Percentiles rank a stretch among this genome's conserved stretches.
Conservation (phyloP, 2,113 vertebrate species). For the Cyanistes caeruleus region DNA sequence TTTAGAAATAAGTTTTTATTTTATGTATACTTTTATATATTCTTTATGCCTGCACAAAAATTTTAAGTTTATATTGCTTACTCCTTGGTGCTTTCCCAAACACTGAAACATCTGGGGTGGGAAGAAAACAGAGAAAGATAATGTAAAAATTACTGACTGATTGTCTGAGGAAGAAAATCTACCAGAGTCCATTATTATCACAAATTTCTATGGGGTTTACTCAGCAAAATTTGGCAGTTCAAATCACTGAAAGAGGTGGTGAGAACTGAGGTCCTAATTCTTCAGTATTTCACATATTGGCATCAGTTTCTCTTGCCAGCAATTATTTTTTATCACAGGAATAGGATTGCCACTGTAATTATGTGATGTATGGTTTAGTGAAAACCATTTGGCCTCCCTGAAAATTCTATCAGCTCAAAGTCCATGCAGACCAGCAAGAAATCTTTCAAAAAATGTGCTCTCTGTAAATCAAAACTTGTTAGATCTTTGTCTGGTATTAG, state of each 20-base stretch:
- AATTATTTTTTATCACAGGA: constrained; percentile 23
- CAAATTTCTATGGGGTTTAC: constrained; percentile 7
- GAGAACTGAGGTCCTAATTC: constrained; percentile 32
- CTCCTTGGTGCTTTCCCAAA: background rate
- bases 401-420: constrained; percentile 39
- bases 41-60: background rate
- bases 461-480: constrained; percentile 39
- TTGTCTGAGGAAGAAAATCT: constrained; percentile 29
- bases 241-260: background rate
- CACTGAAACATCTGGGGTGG: background rate
- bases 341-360: constrained; percentile 12
- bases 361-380: constrained; percentile 30
- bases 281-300: background rate
- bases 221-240: constrained; percentile 28
- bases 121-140: background rate
- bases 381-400: constrained; percentile 48
- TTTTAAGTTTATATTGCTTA: background rate
- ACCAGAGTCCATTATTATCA: background rate
- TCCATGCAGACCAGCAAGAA: background rate
- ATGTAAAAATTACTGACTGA: constrained; percentile 25
- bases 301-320: constrained; percentile 39
- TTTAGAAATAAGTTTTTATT: background rate
- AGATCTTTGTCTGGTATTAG: background rate
- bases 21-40: background rate
- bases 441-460: constrained; percentile 1